Percentiles rank a stretch among this genome's conserved stretches.
Evolutionary conservation across 92 coral and sea anemone species (phyloP).

Genomic region (Porites evermanni): DNA sequence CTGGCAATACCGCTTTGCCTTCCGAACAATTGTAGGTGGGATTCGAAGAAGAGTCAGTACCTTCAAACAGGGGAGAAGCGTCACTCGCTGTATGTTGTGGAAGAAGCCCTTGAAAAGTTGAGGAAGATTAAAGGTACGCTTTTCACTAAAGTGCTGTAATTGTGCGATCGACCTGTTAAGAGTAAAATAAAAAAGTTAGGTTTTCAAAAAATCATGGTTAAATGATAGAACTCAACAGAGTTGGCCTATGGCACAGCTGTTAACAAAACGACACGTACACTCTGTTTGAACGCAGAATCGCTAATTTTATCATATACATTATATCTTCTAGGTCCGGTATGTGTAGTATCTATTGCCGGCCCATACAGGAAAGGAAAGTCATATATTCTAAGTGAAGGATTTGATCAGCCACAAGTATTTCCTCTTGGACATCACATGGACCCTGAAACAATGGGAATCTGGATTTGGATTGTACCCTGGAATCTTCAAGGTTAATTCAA

Average conservation of each 20-base stretch:
- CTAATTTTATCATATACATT: too few species aligned
- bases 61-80: conserved; percentile 36
- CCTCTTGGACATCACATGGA: conserved; percentile 78
- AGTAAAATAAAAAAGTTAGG: too few species aligned
- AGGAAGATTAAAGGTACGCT: conserved; percentile 40
- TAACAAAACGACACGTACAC: too few species aligned
- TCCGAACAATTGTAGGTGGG: conserved; percentile 70
- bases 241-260: too few species aligned
- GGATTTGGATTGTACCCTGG: conserved; percentile 74
- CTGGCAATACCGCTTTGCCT: conserved; percentile 62
- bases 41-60: conserved; percentile 41
- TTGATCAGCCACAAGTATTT: conserved; percentile 40
- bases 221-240: too few species aligned
- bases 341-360: conserved; percentile 36
- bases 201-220: too few species aligned
- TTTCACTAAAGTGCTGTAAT: not conserved
- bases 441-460: conserved; percentile 87
- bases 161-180: too few species aligned
- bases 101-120: conserved; percentile 54
- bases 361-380: conserved; percentile 36
- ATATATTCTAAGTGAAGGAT: conserved; percentile 10
- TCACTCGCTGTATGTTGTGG: conserved; percentile 42
- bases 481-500: conserved; percentile 41
- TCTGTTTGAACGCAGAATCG: not conserved
- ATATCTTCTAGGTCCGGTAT: conserved; percentile 30